phyloP scores from a whole-genome alignment of 2,113 vertebrate species.

The Ceyx melanurus region DNA sequence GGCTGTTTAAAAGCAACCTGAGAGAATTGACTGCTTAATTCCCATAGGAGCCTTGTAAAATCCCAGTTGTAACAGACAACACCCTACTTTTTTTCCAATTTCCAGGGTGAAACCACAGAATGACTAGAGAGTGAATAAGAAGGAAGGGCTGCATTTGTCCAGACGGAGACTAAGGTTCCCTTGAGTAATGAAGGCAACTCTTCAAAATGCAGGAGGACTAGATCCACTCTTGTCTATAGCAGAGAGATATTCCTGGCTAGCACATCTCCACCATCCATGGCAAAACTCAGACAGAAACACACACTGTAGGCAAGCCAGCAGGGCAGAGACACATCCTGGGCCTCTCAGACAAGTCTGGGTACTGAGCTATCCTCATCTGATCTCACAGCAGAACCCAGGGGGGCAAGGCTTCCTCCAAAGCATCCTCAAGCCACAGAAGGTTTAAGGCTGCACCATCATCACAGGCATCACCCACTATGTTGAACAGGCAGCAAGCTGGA shows the following conservation, averaged over 20 bases:
- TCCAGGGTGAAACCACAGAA: not conserved
- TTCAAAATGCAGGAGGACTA: not conserved
- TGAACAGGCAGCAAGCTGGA: not conserved
- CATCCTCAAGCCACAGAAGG: rapidly evolving
- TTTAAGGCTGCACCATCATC: not conserved
- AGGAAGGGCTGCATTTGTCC: not conserved
- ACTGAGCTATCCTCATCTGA: not conserved
- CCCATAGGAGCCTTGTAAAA: not conserved
- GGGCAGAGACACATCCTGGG: not conserved
- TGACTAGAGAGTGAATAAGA: not conserved
- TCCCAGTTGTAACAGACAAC: not conserved
- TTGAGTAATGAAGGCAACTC: not conserved
- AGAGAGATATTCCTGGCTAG: not conserved
- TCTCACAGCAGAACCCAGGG: not conserved
- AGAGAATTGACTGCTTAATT: slow-evolving; percentile 16
- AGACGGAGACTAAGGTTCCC: not conserved
- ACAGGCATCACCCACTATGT: not conserved
- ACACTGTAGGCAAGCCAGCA: not conserved
- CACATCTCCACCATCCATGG: not conserved
- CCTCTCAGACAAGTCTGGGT: not conserved
- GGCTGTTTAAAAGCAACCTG: not conserved
- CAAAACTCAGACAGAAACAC: not conserved
- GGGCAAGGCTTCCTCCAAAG: not conserved
- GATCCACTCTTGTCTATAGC: not conserved
- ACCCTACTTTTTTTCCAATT: not conserved